These are phyloP conservation scores for Drosophila kanapiae DNA, from an alignment of 1,140 invertebrate genomes.

Conservation along the genomic window DNA sequence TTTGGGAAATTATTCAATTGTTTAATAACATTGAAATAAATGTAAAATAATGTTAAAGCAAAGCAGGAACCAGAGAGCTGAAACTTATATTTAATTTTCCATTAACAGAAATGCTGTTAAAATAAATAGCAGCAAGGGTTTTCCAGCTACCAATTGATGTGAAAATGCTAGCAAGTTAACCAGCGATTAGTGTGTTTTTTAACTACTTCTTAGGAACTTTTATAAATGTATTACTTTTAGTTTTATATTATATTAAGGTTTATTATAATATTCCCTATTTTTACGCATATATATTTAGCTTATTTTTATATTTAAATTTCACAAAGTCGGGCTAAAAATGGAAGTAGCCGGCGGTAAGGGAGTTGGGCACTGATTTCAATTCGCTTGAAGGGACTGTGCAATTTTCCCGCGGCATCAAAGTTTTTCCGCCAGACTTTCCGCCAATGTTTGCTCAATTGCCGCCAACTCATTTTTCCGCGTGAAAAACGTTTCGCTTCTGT, in stretches of 20 bases:
- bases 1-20: background rate
- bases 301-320: too few species aligned
- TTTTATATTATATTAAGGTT: too few species aligned
- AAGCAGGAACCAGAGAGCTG: background rate
- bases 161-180: too few species aligned
- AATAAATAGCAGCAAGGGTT: too few species aligned
- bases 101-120: background rate
- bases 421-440: background rate
- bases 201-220: too few species aligned
- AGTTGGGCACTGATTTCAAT: slow-evolving; percentile 1
- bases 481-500: slow-evolving; percentile 16
- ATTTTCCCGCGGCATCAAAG: background rate
- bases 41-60: background rate
- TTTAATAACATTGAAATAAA: background rate
- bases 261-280: too few species aligned
- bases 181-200: too few species aligned
- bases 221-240: too few species aligned
- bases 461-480: slow-evolving; percentile 45
- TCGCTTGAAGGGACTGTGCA: slow-evolving; percentile 12
- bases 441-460: slow-evolving; percentile 20
- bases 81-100: background rate
- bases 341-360: background rate
- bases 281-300: too few species aligned
- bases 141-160: too few species aligned
- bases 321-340: background rate